A percentile compares a stretch with the other conserved stretches of the same genome.
Evolutionary conservation across 2,113 vertebrate genomes (phyloP).

Genomic region (Apodemus speciosus): DNA sequence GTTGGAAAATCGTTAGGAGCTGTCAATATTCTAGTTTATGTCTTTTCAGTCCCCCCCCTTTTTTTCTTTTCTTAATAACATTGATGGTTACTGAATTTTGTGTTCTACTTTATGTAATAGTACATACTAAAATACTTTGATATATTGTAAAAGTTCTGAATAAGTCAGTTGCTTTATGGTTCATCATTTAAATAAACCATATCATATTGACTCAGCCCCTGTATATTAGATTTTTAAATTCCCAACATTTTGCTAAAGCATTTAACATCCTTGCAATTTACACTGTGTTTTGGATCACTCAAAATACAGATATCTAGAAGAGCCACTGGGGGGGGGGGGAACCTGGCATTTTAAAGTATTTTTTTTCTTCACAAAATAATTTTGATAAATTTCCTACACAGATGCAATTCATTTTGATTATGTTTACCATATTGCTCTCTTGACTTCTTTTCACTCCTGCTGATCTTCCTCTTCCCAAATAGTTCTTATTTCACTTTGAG

Average conservation of each 20-base stretch:
- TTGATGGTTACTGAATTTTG: slow-evolving; percentile 35
- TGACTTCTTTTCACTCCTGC: background rate
- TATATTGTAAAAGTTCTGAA: slow-evolving; percentile 50
- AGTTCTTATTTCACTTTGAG: background rate
- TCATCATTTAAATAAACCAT: slow-evolving; percentile 23
- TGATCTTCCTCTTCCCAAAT: background rate
- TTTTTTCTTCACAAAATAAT: background rate
- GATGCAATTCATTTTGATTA: background rate
- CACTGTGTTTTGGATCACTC: slow-evolving; percentile 12
- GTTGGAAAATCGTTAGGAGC: slow-evolving; percentile 8
- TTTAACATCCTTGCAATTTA: slow-evolving; percentile 15
- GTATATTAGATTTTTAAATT: slow-evolving; percentile 36
- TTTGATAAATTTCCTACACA: background rate
- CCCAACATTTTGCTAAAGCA: slow-evolving; percentile 3
- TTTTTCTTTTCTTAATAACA: slow-evolving; percentile 5
- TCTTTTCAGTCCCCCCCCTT: background rate
- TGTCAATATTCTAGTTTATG: background rate
- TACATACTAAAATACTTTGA: slow-evolving; percentile 47
- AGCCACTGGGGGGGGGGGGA: background rate
- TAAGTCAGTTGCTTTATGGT: slow-evolving; percentile 55
- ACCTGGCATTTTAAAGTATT: background rate
- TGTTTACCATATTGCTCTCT: background rate
- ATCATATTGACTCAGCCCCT: slow-evolving; percentile 14
- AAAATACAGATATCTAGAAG: slow-evolving; percentile 3
- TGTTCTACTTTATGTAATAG: slow-evolving; percentile 51